Evolutionary conservation across 30 jellyfish, hydroid and myxozoan genomes (phyloP), one percentile per base, ranked within the genome.

Genomic region (Aurelia aurita): DNA sequence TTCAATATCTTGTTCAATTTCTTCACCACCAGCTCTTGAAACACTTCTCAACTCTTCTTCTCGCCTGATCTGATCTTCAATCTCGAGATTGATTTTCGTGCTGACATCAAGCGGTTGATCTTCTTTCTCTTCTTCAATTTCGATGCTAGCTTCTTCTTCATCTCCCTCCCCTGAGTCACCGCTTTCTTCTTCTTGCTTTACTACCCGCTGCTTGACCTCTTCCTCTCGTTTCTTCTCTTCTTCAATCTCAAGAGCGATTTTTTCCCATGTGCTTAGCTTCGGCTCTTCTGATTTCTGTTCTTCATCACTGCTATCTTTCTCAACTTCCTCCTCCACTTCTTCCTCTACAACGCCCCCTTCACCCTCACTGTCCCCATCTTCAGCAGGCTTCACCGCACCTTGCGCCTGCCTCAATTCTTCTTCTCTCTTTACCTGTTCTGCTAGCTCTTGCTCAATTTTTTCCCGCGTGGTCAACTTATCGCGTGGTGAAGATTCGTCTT

Each of bases 201-300:
- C 51, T 39, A 6, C 51, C 18, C 49, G 60, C 62, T 27, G 72
- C 59, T 58, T 70, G 43, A 45, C 54, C 29, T 83, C 93, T 21
- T 57, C 93, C 27, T 83, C 93, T 43, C 93, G 19, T 51, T 51
- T 83, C 62, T 83, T 83, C 55, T 83, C 93, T 44, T 83, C 93
- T 55, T 83, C 93, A 7, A 83, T 83, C 57, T 83, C 93, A 22
- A 83, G 87, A 13, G 93, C 93, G 20, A 83, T 83, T 26, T 83
- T 83, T 60, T 83, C 93, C 93, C 93, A 83, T 9, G 93, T 83
- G 82, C 93, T 83, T 53, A 83, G 23, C 2, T 67, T n/a, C 7
- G 58, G 31, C 14, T 14, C 61, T 23, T 57, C 35, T 21, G 61
- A 25, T 5, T 71, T 67, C 22, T 58, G 74, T 0, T 39, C 80